phyloP scores from a whole-genome alignment of 2,888 invertebrate species.

The Tenodera sinensis region DNA sequence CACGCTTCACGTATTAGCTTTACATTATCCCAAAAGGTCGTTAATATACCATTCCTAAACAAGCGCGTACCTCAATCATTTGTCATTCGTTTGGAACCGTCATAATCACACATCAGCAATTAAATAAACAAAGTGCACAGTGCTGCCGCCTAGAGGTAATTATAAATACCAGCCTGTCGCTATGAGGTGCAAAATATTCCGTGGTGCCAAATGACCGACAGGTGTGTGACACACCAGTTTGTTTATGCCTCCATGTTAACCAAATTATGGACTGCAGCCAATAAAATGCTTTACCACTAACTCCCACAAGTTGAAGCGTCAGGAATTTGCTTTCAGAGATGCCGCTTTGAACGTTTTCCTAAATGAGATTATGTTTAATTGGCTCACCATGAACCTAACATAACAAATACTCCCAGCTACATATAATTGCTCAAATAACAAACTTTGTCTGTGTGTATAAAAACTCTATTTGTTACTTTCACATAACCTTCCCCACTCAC shows the following conservation, averaged over 20 bases:
- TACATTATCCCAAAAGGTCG: neutral
- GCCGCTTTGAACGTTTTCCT: too few species aligned
- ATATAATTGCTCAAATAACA: too few species aligned
- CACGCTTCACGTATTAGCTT: neutral
- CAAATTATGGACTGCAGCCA: neutral
- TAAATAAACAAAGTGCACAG: neutral
- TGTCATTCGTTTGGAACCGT: neutral
- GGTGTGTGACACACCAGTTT: neutral
- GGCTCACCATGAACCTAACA: too few species aligned
- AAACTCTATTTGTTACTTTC: too few species aligned
- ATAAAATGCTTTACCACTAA: neutral
- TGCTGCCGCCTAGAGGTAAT: neutral
- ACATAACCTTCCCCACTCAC: too few species aligned
- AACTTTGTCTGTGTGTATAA: too few species aligned
- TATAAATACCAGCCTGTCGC: neutral
- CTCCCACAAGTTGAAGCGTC: neutral
- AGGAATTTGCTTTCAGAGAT: neutral
- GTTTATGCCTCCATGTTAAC: neutral
- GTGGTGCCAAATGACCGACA: neutral
- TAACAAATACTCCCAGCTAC: too few species aligned
- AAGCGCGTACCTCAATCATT: neutral
- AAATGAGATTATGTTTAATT: too few species aligned
- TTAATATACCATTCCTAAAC: neutral
- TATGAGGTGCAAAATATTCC: neutral
- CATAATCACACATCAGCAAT: neutral